These are phyloP conservation scores for Deroplatys truncata DNA, from an alignment of 2,888 invertebrate genomes.

Conservation along the genomic window DNA sequence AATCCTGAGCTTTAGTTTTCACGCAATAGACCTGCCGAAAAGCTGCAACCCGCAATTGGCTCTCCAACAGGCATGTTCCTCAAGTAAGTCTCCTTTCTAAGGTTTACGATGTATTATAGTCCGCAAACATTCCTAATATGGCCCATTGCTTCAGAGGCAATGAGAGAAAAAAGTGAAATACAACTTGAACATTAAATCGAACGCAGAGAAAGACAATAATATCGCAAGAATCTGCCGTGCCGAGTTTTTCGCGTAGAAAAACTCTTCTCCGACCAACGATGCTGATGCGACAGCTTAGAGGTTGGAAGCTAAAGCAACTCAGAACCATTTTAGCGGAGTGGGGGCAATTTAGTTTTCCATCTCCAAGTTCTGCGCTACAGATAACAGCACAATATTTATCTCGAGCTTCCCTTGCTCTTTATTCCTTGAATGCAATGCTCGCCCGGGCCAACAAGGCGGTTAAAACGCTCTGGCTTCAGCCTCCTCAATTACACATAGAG, in stretches of 20 bases:
- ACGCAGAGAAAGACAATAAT: background rate
- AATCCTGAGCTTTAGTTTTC: too few species aligned
- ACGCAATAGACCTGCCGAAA: too few species aligned
- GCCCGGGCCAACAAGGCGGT: background rate
- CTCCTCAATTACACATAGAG: background rate
- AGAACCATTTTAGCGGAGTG: background rate
- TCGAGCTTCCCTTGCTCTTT: background rate
- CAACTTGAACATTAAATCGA: too few species aligned
- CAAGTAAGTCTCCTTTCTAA: too few species aligned
- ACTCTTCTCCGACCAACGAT: background rate
- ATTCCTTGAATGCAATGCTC: background rate
- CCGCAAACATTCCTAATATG: too few species aligned
- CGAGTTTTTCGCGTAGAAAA: background rate
- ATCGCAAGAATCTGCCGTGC: background rate
- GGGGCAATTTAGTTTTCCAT: background rate
- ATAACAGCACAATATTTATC: background rate
- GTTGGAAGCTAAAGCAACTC: background rate
- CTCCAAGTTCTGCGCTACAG: background rate
- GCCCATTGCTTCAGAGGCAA: too few species aligned
- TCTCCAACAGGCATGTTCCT: too few species aligned
- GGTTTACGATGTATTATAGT: too few species aligned
- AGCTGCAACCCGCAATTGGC: too few species aligned
- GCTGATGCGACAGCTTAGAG: background rate
- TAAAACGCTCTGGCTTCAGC: background rate
- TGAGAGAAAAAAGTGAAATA: too few species aligned